Percentiles rank a stretch among this genome's conserved stretches.
Conservation (phyloP, 2,113 vertebrate genomes). For the Miniopterus natalensis region DNA sequence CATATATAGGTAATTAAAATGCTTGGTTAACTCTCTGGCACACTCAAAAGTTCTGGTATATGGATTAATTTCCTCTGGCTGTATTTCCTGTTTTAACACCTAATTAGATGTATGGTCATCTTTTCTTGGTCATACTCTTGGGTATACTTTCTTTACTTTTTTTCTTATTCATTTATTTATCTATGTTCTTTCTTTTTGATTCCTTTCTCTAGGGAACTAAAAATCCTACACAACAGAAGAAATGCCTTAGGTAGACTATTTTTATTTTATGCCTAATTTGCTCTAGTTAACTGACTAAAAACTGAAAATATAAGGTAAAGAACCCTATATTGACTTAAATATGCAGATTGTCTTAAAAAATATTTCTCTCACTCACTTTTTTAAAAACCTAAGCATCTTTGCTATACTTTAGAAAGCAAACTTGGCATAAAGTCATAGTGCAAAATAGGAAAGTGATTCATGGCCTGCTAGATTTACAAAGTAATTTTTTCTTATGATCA, state of each 20-base stretch:
- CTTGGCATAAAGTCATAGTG: background rate
- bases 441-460: slow-evolving; percentile 41
- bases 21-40: background rate
- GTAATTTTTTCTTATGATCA: background rate
- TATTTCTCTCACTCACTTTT: background rate
- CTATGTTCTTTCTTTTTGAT: background rate
- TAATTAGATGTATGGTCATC: background rate
- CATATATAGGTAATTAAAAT: background rate
- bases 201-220: slow-evolving; percentile 31
- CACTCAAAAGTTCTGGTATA: background rate
- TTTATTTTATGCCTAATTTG: slow-evolving; percentile 20
- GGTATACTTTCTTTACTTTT: background rate
- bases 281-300: background rate
- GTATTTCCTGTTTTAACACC: background rate
- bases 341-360: background rate
- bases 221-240: background rate
- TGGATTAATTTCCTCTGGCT: background rate
- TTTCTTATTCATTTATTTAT: background rate
- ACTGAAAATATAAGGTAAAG: background rate
- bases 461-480: background rate
- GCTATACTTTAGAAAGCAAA: slow-evolving; percentile 44
- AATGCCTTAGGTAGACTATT: background rate
- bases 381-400: background rate
- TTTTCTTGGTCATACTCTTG: background rate
- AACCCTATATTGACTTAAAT: slow-evolving; percentile 27